These are phyloP conservation scores for Anser brachyrhynchus DNA, from an alignment of 2,113 vertebrate genomes.

Conservation along the genomic window DNA sequence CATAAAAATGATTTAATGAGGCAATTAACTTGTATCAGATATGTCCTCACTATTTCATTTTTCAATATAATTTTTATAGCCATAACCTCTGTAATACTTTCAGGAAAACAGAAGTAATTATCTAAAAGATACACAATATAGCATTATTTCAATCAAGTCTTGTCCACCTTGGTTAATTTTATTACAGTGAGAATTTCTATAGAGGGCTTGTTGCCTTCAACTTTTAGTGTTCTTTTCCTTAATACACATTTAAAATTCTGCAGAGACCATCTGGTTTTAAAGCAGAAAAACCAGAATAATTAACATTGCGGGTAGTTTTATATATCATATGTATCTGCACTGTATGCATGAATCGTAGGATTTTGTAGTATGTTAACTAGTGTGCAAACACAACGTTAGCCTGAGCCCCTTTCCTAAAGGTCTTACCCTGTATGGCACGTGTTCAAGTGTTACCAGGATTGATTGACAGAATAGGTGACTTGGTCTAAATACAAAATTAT, in stretches of 20 bases:
- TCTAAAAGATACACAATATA: not conserved
- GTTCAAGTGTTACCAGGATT: not conserved
- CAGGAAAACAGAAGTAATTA: not conserved
- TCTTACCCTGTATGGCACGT: not conserved
- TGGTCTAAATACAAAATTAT: not conserved
- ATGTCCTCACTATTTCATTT: not conserved
- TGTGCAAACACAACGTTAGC: not conserved
- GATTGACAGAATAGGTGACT: not conserved
- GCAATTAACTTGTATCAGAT: not conserved
- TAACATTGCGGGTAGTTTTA: not conserved
- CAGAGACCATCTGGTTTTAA: not conserved
- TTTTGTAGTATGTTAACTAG: not conserved
- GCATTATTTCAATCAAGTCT: not conserved
- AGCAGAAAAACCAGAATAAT: not conserved
- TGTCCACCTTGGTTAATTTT: not conserved
- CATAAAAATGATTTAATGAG: not conserved
- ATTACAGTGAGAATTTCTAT: not conserved
- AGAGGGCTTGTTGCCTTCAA: not conserved
- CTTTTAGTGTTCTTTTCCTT: not conserved
- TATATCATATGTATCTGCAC: not conserved
- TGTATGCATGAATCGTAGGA: not conserved
- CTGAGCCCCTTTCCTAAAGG: not conserved
- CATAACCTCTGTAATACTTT: not conserved
- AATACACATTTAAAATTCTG: not conserved
- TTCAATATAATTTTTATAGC: not conserved